Evolutionary conservation across 1,140 invertebrate species (phyloP).

Genomic region (Zaprionus kolodkinae): DNA sequence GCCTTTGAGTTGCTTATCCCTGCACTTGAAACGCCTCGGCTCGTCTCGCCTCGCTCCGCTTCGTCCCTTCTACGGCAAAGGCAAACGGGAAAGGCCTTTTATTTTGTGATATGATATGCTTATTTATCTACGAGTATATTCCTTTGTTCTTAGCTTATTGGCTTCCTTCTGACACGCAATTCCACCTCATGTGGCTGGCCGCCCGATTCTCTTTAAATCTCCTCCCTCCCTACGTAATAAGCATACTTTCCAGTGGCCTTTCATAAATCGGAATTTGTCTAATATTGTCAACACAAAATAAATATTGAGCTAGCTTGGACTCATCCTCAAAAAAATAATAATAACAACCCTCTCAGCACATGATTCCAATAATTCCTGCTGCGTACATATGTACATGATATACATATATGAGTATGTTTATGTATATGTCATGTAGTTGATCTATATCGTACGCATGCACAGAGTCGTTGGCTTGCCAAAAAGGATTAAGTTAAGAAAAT

Average conservation of each 20-base stretch:
- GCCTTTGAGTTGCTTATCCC: constrained; percentile 22
- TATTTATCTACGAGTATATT: neutral
- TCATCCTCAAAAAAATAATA: neutral
- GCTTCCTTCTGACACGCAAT: neutral
- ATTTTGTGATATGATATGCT: constrained; percentile 7
- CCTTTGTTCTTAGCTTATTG: constrained; percentile 5
- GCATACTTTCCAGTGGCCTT: neutral
- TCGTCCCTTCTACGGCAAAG: neutral
- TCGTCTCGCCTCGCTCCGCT: too few relatives aligned
- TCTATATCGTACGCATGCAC: constrained; percentile 4
- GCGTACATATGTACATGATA: neutral
- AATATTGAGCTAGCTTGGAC: neutral
- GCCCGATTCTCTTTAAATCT: too few relatives aligned
- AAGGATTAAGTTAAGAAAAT: constrained; percentile 60
- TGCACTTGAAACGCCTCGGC: constrained; percentile 10
- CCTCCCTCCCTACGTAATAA: neutral
- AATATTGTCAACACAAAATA: constrained; percentile 1
- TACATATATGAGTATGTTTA: neutral
- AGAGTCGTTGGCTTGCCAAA: constrained; percentile 38
- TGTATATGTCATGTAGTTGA: neutral
- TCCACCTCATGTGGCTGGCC: neutral
- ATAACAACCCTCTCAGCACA: neutral
- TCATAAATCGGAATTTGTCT: neutral
- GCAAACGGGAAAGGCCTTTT: constrained; percentile 16
- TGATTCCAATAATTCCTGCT: neutral